Evolutionary conservation across 2,113 vertebrate genomes (phyloP).

Genomic region (Indri indri): DNA sequence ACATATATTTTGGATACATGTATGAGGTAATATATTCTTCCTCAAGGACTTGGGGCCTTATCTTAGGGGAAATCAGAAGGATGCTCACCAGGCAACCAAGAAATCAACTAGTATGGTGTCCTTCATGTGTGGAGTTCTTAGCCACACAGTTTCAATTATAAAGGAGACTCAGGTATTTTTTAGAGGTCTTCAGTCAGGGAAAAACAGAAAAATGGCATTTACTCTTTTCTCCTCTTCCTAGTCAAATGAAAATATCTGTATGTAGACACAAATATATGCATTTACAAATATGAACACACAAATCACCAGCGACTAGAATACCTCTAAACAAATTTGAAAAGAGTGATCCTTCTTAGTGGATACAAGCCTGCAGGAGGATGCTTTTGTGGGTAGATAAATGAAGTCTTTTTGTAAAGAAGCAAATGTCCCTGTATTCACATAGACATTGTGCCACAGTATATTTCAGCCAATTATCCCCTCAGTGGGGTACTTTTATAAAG

Average conservation of each 20-base stretch:
- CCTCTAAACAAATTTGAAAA: neutral
- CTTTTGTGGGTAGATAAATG: neutral
- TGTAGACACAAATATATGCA: neutral
- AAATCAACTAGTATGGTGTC: neutral
- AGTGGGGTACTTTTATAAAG: neutral
- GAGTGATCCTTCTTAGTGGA: rapidly evolving
- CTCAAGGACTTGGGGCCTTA: neutral
- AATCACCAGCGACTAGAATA: neutral
- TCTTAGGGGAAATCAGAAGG: too few relatives aligned
- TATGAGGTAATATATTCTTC: neutral
- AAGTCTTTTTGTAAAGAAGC: neutral
- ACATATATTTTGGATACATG: neutral
- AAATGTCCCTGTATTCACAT: neutral
- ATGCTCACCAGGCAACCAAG: neutral
- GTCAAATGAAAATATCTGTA: neutral
- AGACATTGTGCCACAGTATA: too few relatives aligned
- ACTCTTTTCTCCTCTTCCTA: neutral
- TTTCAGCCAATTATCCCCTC: neutral
- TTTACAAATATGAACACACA: neutral
- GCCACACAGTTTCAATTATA: neutral
- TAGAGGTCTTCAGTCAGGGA: neutral
- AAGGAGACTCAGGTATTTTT: neutral
- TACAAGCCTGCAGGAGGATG: rapidly evolving
- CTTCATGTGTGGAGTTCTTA: too few relatives aligned
- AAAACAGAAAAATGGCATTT: neutral